Conservation (phyloP, 2,888 invertebrate genomes). For the Stenodema calcarata region DNA sequence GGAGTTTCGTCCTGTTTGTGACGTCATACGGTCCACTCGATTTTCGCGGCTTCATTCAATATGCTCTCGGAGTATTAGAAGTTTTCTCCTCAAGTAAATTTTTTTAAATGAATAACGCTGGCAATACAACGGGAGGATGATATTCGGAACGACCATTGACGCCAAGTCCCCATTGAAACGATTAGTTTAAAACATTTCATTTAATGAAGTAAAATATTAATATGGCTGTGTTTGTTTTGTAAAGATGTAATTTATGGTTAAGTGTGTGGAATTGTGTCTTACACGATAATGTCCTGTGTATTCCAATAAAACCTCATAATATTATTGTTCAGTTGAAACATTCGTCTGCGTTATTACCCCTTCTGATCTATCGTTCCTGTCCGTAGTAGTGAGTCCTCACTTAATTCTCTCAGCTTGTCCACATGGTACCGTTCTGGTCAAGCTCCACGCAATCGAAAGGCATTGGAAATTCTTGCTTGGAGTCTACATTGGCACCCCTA, state of each 20-base stretch:
- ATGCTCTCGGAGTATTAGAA: too few relatives aligned
- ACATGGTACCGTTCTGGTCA: too few relatives aligned
- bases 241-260: conserved; percentile 30
- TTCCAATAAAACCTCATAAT: conserved; percentile 6
- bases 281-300: not conserved
- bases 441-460: too few relatives aligned
- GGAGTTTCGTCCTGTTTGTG: too few relatives aligned
- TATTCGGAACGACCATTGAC: not conserved
- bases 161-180: conserved; percentile 4
- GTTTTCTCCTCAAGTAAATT: too few relatives aligned
- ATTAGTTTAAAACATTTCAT: conserved; percentile 5
- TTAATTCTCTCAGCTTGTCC: too few relatives aligned
- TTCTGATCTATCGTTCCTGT: too few relatives aligned
- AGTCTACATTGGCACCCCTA: not conserved
- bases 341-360: too few relatives aligned
- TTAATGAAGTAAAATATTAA: conserved; percentile 22
- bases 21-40: too few relatives aligned
- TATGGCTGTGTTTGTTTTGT: conserved; percentile 40
- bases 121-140: not conserved
- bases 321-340: conserved; percentile 29
- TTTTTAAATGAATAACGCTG: not conserved
- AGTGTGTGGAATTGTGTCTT: not conserved
- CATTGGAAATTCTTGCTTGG: too few relatives aligned
- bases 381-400: too few relatives aligned
- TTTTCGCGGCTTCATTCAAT: too few relatives aligned